These are phyloP conservation scores for Eueremaeus valkanovi DNA, from an alignment of 2,888 invertebrate species.

Conservation along the genomic window DNA sequence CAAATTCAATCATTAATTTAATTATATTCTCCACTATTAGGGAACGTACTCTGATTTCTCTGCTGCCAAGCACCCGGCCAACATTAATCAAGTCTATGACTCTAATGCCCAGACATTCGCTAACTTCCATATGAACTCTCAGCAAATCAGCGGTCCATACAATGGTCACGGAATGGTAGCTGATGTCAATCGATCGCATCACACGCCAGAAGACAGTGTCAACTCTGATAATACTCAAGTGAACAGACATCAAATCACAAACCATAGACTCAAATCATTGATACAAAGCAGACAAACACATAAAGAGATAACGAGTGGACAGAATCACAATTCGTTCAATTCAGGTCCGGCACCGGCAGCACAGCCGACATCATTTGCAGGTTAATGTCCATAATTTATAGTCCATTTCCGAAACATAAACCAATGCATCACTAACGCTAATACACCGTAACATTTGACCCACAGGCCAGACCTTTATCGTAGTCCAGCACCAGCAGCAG, in stretches of 20 bases:
- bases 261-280: conserved; percentile 46
- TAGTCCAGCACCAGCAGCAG: too few relatives aligned
- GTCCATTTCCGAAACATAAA: not conserved
- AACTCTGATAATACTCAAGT: conserved; percentile 28
- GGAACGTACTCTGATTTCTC: conserved; percentile 13
- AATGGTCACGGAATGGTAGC: conserved; percentile 32
- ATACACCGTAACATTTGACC: too few relatives aligned
- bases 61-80: not conserved
- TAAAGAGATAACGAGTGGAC: conserved; percentile 42
- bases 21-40: conserved; percentile 14
- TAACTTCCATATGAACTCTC: conserved; percentile 36
- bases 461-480: conserved; percentile 24
- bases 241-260: conserved; percentile 47
- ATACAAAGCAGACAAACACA: conserved; percentile 47
- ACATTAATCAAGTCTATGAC: conserved; percentile 30
- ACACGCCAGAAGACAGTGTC: conserved; percentile 16
- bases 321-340: conserved; percentile 20
- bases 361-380: conserved; percentile 29
- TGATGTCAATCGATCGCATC: conserved; percentile 14
- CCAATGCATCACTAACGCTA: not conserved
- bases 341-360: conserved; percentile 32
- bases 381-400: conserved; percentile 7
- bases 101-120: conserved; percentile 17
- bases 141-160: conserved; percentile 24
- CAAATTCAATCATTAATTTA: conserved; percentile 13